Evolutionary conservation across 2,888 invertebrate genomes (phyloP).

Genomic region (Podabrus alpinus): DNA sequence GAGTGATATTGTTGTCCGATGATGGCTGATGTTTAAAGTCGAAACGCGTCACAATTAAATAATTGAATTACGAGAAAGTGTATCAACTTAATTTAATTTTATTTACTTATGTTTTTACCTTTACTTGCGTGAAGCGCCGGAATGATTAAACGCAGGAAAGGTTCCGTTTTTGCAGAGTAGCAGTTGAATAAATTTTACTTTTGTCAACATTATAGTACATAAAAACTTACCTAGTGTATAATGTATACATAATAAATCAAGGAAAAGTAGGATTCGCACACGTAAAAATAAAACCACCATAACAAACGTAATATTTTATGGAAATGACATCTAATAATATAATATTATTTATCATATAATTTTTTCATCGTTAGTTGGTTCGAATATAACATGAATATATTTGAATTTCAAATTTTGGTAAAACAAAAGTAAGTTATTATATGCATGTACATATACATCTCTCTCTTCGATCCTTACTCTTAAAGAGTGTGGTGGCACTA

Average conservation of each 20-base stretch:
- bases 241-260: background rate
- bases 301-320: background rate
- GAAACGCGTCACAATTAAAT: too few relatives aligned
- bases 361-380: background rate
- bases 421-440: background rate
- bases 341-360: background rate
- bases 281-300: background rate
- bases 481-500: too few relatives aligned
- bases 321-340: background rate
- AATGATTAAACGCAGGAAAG: background rate
- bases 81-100: too few relatives aligned
- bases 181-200: background rate
- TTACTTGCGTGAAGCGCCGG: too few relatives aligned
- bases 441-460: too few relatives aligned
- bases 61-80: too few relatives aligned
- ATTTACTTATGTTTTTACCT: too few relatives aligned
- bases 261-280: background rate
- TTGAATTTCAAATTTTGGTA: background rate
- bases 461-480: too few relatives aligned
- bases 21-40: too few relatives aligned
- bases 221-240: background rate
- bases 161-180: background rate
- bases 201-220: background rate
- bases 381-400: background rate
- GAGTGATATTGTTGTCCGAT: too few relatives aligned